Percentiles rank a stretch among this genome's conserved stretches.
phyloP scores from a whole-genome alignment of 2,888 invertebrate species.

The Polylopha cassiicola region DNA sequence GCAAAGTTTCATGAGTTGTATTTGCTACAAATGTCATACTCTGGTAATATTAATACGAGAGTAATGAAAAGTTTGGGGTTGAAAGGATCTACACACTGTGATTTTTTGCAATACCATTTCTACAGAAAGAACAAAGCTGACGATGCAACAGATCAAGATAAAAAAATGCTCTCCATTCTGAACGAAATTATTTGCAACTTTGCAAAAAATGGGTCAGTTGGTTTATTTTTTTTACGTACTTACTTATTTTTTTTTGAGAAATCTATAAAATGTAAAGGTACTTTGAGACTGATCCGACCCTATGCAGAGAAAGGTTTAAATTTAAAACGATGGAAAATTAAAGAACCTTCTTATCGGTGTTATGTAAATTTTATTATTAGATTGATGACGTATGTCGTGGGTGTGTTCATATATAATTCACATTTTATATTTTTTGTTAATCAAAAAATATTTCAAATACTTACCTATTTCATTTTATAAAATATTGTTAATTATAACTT shows the following conservation, averaged over 20 bases:
- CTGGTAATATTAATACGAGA: constrained; percentile 53
- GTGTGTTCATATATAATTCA: too few species aligned
- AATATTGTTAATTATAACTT: too few species aligned
- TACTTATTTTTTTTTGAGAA: not conserved
- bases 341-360: too few species aligned
- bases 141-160: constrained; percentile 38
- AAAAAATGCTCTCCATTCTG: constrained; percentile 42
- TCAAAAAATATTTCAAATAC: too few species aligned
- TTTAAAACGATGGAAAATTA: too few species aligned
- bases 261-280: not conserved
- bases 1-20: constrained; percentile 39
- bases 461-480: too few species aligned
- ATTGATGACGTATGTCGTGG: too few species aligned
- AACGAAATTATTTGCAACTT: constrained; percentile 56
- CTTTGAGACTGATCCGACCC: not conserved
- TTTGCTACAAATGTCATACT: constrained; percentile 48
- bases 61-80: constrained; percentile 47
- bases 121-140: constrained; percentile 49
- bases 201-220: constrained; percentile 56
- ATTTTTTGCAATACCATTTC: constrained; percentile 58
- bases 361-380: too few species aligned
- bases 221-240: not conserved
- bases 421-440: too few species aligned
- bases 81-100: constrained; percentile 57
- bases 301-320: not conserved